Conservation (phyloP, 2,888 invertebrate genomes). For the Temnothorax rugatulus region DNA sequence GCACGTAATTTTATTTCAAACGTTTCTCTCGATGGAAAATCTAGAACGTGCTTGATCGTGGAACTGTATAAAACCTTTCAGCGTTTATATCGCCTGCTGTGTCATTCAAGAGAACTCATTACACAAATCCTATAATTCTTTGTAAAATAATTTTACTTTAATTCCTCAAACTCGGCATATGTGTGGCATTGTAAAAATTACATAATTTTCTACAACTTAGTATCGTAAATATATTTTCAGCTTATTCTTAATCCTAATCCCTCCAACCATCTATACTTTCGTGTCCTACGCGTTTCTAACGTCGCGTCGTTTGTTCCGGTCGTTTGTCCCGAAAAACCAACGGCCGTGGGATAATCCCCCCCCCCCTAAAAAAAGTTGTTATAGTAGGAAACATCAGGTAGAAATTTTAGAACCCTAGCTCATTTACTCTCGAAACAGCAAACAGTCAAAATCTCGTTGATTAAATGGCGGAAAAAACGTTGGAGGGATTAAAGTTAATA, state of each 20-base stretch:
- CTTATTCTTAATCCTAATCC: not conserved
- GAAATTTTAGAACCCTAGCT: no score
- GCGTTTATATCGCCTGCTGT: not conserved
- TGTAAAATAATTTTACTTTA: not conserved
- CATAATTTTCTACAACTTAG: not conserved
- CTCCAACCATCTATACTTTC: no score
- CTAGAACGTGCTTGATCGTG: constrained; percentile 20
- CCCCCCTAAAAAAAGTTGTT: no score
- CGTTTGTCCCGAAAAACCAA: no score
- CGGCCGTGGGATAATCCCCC: no score
- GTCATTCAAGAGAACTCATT: not conserved
- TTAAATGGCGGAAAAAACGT: no score
- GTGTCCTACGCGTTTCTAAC: no score
- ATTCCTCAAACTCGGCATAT: not conserved
- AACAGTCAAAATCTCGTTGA: no score
- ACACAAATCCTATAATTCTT: not conserved
- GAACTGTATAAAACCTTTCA: not conserved
- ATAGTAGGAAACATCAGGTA: no score
- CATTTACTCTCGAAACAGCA: no score
- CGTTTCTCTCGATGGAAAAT: constrained; percentile 11
- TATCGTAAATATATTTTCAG: not conserved
- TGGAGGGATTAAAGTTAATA: no score
- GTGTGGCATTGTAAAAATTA: not conserved
- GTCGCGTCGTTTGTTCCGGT: no score
- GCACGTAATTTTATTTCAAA: constrained; percentile 37